Conservation (phyloP, 2,888 invertebrate species). For the Polyommatus iphigenia region DNA sequence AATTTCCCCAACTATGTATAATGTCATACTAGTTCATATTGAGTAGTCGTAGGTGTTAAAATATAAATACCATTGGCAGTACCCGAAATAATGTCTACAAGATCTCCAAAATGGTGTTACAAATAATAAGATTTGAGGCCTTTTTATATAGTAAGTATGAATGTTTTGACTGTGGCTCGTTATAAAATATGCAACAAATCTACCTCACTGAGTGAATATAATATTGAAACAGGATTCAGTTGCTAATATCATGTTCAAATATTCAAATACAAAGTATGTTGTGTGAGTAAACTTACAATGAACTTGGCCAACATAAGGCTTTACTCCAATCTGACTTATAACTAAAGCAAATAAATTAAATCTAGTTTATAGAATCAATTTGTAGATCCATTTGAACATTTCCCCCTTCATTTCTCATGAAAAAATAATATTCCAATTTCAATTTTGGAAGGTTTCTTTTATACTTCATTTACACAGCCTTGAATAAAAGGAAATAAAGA, state of each 20-base stretch:
- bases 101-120: background rate
- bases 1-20: conserved; percentile 5
- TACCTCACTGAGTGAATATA: background rate
- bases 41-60: background rate
- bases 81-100: background rate
- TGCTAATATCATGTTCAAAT: background rate
- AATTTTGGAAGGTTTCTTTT: conserved; percentile 4
- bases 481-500: conserved; percentile 35
- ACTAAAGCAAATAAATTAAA: background rate
- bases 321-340: background rate
- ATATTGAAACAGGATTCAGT: background rate
- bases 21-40: background rate
- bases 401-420: background rate
- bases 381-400: too few relatives aligned
- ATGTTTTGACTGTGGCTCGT: background rate
- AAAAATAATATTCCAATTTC: background rate
- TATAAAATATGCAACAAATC: background rate
- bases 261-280: background rate
- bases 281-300: background rate
- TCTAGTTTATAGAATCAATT: too few relatives aligned
- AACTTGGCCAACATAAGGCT: background rate
- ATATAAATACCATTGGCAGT: background rate
- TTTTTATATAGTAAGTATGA: background rate
- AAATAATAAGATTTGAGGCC: background rate
- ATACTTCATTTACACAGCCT: conserved; percentile 27